Percentiles rank a stretch among this genome's conserved stretches.
Conservation (phyloP, 2,888 invertebrate genomes). For the Magallana nippona region DNA sequence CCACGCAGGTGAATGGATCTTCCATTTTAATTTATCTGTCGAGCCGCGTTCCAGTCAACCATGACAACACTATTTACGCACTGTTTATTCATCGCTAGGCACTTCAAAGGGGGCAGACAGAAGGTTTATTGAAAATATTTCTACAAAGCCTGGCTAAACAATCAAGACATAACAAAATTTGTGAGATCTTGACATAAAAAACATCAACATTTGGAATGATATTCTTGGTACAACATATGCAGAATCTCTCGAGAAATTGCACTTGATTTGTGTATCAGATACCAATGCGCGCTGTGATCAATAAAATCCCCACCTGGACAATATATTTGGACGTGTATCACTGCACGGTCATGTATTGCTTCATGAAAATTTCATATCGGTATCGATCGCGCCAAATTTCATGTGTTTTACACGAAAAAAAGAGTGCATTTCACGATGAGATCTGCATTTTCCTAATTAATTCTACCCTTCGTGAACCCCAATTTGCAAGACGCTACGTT, state of each 20-base stretch:
- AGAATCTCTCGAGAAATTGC: too few relatives aligned
- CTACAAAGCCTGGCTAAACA: not conserved
- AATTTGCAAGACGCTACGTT: conserved; percentile 13
- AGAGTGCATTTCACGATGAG: not conserved
- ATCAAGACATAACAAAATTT: too few relatives aligned
- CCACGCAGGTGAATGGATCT: not conserved
- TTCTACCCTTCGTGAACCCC: not conserved
- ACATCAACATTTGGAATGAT: too few relatives aligned
- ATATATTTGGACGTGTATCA: not conserved
- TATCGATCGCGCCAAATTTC: not conserved
- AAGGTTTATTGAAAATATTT: not conserved
- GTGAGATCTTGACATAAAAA: too few relatives aligned
- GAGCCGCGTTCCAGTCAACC: conserved; percentile 25
- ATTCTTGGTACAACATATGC: too few relatives aligned
- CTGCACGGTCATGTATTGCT: conserved; percentile 5
- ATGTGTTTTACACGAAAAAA: not conserved
- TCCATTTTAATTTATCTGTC: conserved; percentile 3
- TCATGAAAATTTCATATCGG: not conserved
- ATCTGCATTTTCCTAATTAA: not conserved
- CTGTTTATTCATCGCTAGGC: conserved; percentile 4
- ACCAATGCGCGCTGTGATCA: not conserved
- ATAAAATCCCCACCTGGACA: not conserved
- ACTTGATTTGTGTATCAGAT: too few relatives aligned
- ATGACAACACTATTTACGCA: conserved; percentile 31
- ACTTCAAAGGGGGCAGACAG: not conserved